Conservation (phyloP, 2,888 invertebrate species). For the Metacarcinus magister region DNA sequence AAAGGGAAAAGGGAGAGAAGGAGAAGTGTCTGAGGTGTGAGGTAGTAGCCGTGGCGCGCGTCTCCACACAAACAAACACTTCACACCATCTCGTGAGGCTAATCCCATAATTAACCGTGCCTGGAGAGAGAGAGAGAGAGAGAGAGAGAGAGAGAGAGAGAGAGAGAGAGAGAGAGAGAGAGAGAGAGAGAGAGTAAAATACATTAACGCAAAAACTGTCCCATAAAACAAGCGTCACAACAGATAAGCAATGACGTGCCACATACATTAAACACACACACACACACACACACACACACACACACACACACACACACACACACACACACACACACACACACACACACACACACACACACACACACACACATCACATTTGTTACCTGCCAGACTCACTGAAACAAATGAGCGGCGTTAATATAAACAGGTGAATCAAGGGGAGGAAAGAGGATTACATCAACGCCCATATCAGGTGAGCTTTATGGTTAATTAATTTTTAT, state of each 20-base stretch:
- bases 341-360: constrained; percentile 4
- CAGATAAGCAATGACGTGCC: too few relatives aligned
- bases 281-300: neutral
- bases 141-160: constrained; percentile 63
- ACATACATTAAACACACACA: neutral
- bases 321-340: constrained; percentile 11
- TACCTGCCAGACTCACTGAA: too few relatives aligned
- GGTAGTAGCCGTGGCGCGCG: neutral
- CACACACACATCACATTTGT: neutral
- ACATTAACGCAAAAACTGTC: neutral
- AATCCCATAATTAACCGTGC: neutral
- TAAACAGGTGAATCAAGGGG: neutral
- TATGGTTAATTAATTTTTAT: too few relatives aligned
- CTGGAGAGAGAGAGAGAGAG: constrained; percentile 46
- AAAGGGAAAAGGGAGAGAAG: neutral
- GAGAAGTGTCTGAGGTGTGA: neutral
- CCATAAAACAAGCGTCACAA: neutral
- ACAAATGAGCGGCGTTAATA: too few relatives aligned
- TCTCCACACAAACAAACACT: neutral
- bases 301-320: constrained; percentile 5
- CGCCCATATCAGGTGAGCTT: neutral
- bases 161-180: constrained; percentile 61
- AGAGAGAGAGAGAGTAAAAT: neutral
- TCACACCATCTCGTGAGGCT: neutral
- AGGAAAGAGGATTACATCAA: neutral